Base-by-base conservation (phyloP, 2,113 vertebrate genomes). In the Cromileptes altivelis region DNA sequence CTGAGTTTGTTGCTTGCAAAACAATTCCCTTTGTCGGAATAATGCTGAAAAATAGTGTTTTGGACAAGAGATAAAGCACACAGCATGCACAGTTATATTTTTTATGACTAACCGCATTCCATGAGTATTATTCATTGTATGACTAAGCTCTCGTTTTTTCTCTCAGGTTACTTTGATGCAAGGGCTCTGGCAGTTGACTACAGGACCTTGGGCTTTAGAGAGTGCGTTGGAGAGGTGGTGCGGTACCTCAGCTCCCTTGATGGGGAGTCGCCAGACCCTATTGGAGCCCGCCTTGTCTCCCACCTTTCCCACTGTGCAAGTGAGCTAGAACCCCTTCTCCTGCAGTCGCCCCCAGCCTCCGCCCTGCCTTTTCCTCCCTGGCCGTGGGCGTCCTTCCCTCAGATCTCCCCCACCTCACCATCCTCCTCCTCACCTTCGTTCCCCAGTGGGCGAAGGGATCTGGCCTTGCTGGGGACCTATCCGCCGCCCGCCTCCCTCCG, bases 171-270 rank as follows among this genome's bases (percentile, higher is more conserved):
- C 93, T 95, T 98, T 78, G 97, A 99, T 18, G 97, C 97, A 6
- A 95, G 96, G 47, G 96, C 96, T 52, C 91, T 99, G 85, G 98
- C 98, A 0, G 96, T 98, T 8, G 98, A 99, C 94, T 99, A 98
- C 95, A 94, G 98, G 47, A 98, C 96, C n/a, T 95, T 99, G 8
- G 98, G 98, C 25, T 99, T 99, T 82, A 96, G 97, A 2, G 97
- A 99, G 77, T 99, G 98, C 3, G 96, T 99, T 70, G 97, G 97
- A 0, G 98, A 99, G 58, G 98, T 99, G 62, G 95, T 97, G 82
- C 96, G 97, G 85, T 99, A 98, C 92, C 95, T 99, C 89, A 97
- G 97, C 50, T 90, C 97, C 74, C 94, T 97, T 13, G 97, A 98
- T 80, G 97, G 97, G 85, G 96, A 97, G 9, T 92, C 94, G 45